Conservation (phyloP, 2,888 invertebrate genomes). For the Nephrocerus scutellatus region DNA sequence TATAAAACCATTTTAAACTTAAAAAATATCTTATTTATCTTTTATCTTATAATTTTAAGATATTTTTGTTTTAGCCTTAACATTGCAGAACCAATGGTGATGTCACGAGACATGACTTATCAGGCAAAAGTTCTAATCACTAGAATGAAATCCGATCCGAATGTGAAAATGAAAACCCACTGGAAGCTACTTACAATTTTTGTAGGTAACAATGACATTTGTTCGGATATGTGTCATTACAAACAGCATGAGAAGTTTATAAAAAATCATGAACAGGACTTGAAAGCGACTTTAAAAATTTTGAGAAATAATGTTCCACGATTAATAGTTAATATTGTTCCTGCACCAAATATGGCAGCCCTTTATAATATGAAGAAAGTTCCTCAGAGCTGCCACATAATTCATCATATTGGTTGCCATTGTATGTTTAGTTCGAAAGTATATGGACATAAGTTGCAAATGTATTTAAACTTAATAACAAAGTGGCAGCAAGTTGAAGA, state of each 20-base stretch:
- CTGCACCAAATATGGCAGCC: slow-evolving; percentile 30
- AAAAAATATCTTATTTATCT: background rate
- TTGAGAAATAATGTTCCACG: slow-evolving; percentile 54
- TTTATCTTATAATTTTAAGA: too few relatives aligned
- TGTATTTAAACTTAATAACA: slow-evolving; percentile 19
- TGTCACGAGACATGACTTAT: slow-evolving; percentile 36
- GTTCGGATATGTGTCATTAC: slow-evolving; percentile 51
- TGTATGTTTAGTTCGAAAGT: slow-evolving; percentile 29
- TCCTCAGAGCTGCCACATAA: slow-evolving; percentile 28
- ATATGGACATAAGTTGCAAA: slow-evolving; percentile 10
- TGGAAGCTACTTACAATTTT: slow-evolving; percentile 58
- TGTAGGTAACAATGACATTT: slow-evolving; percentile 58
- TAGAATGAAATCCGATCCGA: slow-evolving; percentile 31
- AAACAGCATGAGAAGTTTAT: slow-evolving; percentile 39
- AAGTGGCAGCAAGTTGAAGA: slow-evolving; percentile 51
- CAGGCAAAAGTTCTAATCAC: slow-evolving; percentile 33
- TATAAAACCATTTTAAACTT: too few relatives aligned
- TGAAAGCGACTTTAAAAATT: slow-evolving; percentile 48
- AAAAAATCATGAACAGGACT: slow-evolving; percentile 49
- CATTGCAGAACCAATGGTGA: slow-evolving; percentile 42
- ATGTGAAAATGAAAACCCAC: slow-evolving; percentile 50
- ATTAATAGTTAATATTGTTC: slow-evolving; percentile 33
- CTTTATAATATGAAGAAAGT: slow-evolving; percentile 25
- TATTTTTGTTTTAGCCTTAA: slow-evolving; percentile 25
- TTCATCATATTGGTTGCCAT: slow-evolving; percentile 33